Percentiles rank a stretch among this genome's conserved stretches.
phyloP scores from a whole-genome alignment of 2,888 invertebrate genomes.

The Pasiphila rectangulata region DNA sequence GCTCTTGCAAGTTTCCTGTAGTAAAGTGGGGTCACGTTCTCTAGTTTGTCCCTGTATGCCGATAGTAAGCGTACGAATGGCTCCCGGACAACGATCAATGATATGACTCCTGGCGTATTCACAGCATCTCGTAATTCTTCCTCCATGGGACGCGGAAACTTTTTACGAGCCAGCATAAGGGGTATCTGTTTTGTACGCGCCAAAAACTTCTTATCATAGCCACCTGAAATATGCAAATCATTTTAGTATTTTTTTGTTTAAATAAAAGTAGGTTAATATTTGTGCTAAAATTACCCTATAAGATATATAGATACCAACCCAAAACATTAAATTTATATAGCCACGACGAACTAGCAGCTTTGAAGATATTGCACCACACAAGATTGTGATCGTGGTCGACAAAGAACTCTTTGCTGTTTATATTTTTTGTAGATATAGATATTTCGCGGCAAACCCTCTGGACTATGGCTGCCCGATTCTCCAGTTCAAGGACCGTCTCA shows the following conservation, averaged over 20 bases:
- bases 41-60: slow-evolving; percentile 87
- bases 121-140: slow-evolving; percentile 82
- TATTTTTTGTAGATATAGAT: slow-evolving; percentile 55
- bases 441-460: slow-evolving; percentile 73
- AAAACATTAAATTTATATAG: slow-evolving; percentile 89
- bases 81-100: slow-evolving; percentile 86
- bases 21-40: slow-evolving; percentile 84
- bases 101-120: slow-evolving; percentile 80
- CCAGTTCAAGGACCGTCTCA: slow-evolving; percentile 69
- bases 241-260: too few relatives aligned
- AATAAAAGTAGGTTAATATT: too few relatives aligned
- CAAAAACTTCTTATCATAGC: slow-evolving; percentile 82
- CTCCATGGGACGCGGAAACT: slow-evolving; percentile 84
- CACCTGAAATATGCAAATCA: slow-evolving; percentile 66
- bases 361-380: slow-evolving; percentile 88
- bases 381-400: slow-evolving; percentile 84
- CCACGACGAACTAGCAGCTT: slow-evolving; percentile 90
- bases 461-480: slow-evolving; percentile 65
- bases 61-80: slow-evolving; percentile 87
- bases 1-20: slow-evolving; percentile 84
- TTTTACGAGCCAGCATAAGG: slow-evolving; percentile 84
- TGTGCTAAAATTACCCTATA: too few relatives aligned
- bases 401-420: slow-evolving; percentile 88
- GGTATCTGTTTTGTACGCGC: slow-evolving; percentile 82
- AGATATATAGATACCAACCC: slow-evolving; percentile 54